phyloP scores from a whole-genome alignment of 2,797 vertebrate genomes.

The Dipus sagitta region DNA sequence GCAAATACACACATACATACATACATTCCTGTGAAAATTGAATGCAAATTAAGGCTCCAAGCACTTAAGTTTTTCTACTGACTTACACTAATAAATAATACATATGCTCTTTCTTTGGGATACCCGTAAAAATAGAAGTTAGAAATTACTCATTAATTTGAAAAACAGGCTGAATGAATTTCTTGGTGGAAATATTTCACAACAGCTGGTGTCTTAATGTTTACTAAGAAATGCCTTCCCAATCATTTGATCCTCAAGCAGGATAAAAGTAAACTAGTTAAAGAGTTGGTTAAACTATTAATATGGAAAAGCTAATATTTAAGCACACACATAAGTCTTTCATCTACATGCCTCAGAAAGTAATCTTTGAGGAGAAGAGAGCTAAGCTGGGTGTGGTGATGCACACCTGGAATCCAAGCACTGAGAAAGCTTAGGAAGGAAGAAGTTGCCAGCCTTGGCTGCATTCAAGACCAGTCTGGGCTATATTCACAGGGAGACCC shows the following conservation, averaged over 20 bases:
- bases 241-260: neutral
- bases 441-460: neutral
- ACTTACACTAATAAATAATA: constrained; percentile 36
- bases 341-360: neutral
- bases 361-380: neutral
- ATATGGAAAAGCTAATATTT: neutral
- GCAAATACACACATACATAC: too few relatives aligned
- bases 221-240: constrained; percentile 12
- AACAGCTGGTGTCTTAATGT: neutral
- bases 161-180: neutral
- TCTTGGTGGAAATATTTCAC: constrained; percentile 1
- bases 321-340: constrained; percentile 22
- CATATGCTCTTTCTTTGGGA: neutral
- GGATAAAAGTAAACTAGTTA: constrained; percentile 14
- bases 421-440: neutral
- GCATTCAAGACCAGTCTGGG: neutral
- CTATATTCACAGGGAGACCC: too few relatives aligned
- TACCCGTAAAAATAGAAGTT: neutral
- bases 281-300: neutral
- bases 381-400: neutral
- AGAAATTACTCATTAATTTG: neutral
- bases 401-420: neutral
- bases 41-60: constrained; percentile 43
- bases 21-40: neutral
- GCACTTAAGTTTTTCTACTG: constrained; percentile 2